Conservation (phyloP, 2,113 vertebrate species). For the Takifugu flavidus region DNA sequence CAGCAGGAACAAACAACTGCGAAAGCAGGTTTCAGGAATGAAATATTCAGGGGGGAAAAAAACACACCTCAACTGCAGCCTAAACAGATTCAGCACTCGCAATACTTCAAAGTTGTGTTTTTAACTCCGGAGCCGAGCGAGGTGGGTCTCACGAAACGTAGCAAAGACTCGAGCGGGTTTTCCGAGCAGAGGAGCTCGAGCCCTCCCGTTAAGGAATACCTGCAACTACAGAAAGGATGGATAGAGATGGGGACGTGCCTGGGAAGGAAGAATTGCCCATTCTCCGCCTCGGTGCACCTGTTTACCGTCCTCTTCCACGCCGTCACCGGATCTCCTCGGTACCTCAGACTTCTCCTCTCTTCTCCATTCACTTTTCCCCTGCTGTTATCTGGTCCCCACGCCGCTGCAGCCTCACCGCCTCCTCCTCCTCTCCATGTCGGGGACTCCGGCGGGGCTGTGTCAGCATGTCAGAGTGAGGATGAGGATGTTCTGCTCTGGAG, state of each 20-base stretch:
- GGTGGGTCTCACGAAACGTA: neutral
- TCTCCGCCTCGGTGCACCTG: constrained; percentile 59
- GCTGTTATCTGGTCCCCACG: constrained; percentile 2
- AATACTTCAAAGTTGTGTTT: too few species aligned
- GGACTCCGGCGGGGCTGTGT: constrained; percentile 27
- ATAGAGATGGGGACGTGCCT: constrained; percentile 73
- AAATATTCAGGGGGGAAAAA: neutral
- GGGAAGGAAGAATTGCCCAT: constrained; percentile 75
- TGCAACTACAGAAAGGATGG: constrained; percentile 68
- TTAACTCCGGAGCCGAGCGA: too few species aligned
- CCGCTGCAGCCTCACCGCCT: constrained; percentile 25
- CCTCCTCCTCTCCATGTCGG: constrained; percentile 41
- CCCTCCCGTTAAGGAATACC: constrained; percentile 68
- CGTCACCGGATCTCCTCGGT: constrained; percentile 33
- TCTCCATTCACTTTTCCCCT: constrained; percentile 18
- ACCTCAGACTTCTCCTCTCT: constrained; percentile 25
- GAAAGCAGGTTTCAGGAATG: neutral
- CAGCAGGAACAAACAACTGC: neutral
- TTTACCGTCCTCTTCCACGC: constrained; percentile 42
- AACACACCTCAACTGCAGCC: neutral
- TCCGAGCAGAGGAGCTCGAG: constrained; percentile 48
- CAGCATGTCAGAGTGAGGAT: constrained; percentile 29
- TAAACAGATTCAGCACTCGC: neutral
- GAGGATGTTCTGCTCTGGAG: constrained; percentile 42
- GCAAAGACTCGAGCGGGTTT: constrained; percentile 10